Conservation (phyloP, 2,113 vertebrate species). For the Saguinus midas region DNA sequence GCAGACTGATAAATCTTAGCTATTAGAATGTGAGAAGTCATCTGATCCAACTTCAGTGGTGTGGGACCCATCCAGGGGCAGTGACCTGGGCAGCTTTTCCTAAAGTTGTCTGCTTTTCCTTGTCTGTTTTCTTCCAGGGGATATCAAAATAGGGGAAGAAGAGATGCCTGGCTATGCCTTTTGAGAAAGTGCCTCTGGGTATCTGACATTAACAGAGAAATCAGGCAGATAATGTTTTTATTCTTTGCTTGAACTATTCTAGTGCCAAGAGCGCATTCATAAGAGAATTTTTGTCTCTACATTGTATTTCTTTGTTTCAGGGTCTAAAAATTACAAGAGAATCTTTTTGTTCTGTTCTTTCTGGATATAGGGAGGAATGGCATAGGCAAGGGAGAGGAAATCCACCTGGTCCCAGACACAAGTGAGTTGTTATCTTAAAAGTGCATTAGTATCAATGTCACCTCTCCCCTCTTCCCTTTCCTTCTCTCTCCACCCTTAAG, state of each 20-base stretch:
- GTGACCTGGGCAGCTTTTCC: background rate
- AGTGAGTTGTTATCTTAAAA: background rate
- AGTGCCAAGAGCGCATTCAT: background rate
- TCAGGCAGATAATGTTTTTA: background rate
- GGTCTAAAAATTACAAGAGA: background rate
- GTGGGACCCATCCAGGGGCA: background rate
- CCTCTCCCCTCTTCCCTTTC: background rate
- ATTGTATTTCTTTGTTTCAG: background rate
- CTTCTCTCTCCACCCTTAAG: background rate
- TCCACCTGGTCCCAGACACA: background rate
- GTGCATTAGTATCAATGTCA: background rate
- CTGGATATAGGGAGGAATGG: background rate
- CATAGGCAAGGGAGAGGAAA: background rate
- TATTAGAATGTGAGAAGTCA: background rate
- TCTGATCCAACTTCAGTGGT: background rate
- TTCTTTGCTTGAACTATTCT: constrained; percentile 29
- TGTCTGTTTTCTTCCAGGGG: background rate
- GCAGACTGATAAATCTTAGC: background rate
- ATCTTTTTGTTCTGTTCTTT: no score
- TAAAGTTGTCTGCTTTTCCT: background rate
- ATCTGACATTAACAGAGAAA: background rate
- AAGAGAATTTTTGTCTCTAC: background rate
- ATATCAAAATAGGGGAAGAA: background rate
- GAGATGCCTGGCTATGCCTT: background rate
- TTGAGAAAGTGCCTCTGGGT: background rate